Base-by-base conservation (phyloP, 2,113 vertebrate species). In the Chlamydotis undulata region DNA sequence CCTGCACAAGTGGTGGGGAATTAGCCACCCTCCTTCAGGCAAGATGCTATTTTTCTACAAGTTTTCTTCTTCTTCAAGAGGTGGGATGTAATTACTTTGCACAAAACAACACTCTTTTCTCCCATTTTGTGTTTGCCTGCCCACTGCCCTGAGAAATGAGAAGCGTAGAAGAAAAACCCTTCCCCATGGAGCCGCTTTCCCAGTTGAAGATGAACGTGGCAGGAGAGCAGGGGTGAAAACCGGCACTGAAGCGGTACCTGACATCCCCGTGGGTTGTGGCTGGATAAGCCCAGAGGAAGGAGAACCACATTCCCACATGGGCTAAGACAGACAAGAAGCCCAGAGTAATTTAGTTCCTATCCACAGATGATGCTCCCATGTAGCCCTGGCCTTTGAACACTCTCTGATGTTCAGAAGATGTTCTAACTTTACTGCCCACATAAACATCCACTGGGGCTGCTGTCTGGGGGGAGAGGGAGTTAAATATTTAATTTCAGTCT, bases 401-500 rank as follows among this genome's bases (percentile, higher is more conserved):
- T 12, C 39, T 65, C 74, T 77, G 45, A 43, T 18, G 9, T 86
- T 92, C 83, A 77, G 49, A 88, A 52, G 78, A 86, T 71, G 8
- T 91, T 89, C 47, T 67, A 81, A 60, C 47, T 77, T 89, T 93
- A 87, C 81, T 83, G 67, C 45, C 83, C 79, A 74, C 75, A 80
- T 45, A 88, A 95, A 43, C 63, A 83, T 69, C 83, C 63, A 90
- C 83, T 29, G 88, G 71, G 83, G 71, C 28, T 69, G n/a, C 71
- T 93, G 21, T 86, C 22, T 80, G 25, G 90, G 90, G 87, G 71
- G 24, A 61, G 83, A 93, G n/a, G 31, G 59, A 95, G 33, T 50
- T 97, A 94, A 96, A 97, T 95, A 96, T 96, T 97, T 97, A 56
- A 97, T 94, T 93, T 88, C 50, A 41, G 64, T 80, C 90, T 88